Evolutionary conservation across 2,888 invertebrate species (phyloP), one percentile per base, ranked within the genome.

Genomic region (Cylindroiulus punctatus): DNA sequence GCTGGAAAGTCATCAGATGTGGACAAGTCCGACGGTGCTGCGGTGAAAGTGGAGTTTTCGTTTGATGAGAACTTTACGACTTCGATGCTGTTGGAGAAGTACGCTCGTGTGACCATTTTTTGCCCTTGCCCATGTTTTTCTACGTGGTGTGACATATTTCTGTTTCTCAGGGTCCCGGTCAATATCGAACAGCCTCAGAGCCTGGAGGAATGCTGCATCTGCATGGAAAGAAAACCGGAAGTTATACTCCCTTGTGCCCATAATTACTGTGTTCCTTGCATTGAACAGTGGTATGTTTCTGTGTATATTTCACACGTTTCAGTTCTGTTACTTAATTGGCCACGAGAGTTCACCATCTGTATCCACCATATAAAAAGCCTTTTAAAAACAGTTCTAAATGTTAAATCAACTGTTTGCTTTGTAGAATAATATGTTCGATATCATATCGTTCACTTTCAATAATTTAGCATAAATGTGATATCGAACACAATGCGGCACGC

Each of bases 221-320:
- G 95, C 90, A 92, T 95, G 90, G 95, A 95, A 89, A 91, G 94
- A 86, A 93, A 93, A 89, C 93, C 94, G 0, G 94, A 94, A 90
- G 92, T 94, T 42, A 93, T 94, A 88, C 91, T 95, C 88, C 94
- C 94, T 1, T 95, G 95, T 90, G 92, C 94, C 0, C 95, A 95
- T 90, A 93, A 93, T 89, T 95, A 94, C 90, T 95, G 95, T 90
- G 91, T 93, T 87, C 92, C 92, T 85, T 95, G 95, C 90, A 94
- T 95, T 88, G 94, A 94, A 89, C 93, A 94, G 91, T 95, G 95
- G 95, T 94, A 90, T 44, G 44, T 12, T 12, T 65, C 22, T n/a
- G 12, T 3, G 26, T 12, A 44, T 44, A 14, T 44, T 44, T 44
- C 10, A 7, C 36, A 36, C 36, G 36, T 36, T 36, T 36, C 36